These are phyloP conservation scores for Zapus hudsonius DNA, from an alignment of 2,113 vertebrate genomes.

Conservation along the genomic window DNA sequence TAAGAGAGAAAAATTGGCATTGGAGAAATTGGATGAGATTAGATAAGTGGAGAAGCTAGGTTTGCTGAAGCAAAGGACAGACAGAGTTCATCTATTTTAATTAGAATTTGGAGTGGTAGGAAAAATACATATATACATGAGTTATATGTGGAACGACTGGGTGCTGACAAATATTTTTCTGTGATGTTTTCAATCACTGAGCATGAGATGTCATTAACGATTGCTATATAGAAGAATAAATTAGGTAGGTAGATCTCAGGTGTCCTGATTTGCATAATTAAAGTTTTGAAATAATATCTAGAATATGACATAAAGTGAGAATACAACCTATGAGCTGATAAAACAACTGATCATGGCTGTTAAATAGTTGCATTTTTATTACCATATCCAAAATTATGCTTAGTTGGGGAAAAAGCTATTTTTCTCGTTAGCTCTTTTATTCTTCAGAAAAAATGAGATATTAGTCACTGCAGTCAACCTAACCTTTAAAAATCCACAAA, in stretches of 20 bases:
- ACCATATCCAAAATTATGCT: not conserved
- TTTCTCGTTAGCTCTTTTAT: slow-evolving; percentile 30
- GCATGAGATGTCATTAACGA: not conserved
- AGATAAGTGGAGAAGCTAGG: not conserved
- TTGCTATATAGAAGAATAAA: not conserved
- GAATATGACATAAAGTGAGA: not conserved
- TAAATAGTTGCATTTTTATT: slow-evolving; percentile 35
- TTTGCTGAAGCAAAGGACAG: not conserved
- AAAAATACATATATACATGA: not conserved
- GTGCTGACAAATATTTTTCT: not conserved
- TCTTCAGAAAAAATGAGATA: not conserved
- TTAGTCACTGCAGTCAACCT: not conserved
- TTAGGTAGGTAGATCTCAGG: not conserved
- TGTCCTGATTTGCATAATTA: not conserved
- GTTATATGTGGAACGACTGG: not conserved
- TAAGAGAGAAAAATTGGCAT: not conserved
- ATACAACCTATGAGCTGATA: not conserved
- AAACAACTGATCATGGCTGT: no score
- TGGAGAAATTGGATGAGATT: no score
- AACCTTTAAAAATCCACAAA: not conserved
- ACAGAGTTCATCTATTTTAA: not conserved
- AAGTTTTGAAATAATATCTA: not conserved
- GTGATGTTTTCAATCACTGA: not conserved
- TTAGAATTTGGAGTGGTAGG: not conserved
- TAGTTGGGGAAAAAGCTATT: not conserved